Evolutionary conservation across 1,140 invertebrate genomes (phyloP).

Genomic region (Macrosteles quadrilineatus): DNA sequence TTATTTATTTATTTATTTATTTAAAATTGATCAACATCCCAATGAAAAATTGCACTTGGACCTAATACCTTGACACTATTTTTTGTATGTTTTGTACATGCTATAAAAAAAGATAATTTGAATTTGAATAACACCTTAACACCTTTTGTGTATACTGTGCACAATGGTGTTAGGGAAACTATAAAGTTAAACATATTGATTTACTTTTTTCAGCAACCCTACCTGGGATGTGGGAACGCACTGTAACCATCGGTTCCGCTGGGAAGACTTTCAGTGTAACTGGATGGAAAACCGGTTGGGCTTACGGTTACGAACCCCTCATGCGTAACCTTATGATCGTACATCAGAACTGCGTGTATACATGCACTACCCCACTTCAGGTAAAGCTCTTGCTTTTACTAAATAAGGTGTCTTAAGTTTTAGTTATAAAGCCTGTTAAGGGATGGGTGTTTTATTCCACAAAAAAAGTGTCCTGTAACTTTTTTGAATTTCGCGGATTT

Average conservation of each 20-base stretch:
- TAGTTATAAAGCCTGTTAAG: background rate
- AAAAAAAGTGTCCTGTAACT: background rate
- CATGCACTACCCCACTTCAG: slow-evolving; percentile 81
- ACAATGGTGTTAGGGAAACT: too few relatives aligned
- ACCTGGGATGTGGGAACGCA: slow-evolving; percentile 98
- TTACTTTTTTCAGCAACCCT: slow-evolving; percentile 81
- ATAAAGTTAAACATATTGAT: too few relatives aligned
- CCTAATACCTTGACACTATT: too few relatives aligned
- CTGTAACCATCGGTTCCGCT: slow-evolving; percentile 95
- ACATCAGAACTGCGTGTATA: slow-evolving; percentile 95
- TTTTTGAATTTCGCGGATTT: too few relatives aligned
- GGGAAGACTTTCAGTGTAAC: slow-evolving; percentile 98
- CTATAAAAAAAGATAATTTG: too few relatives aligned
- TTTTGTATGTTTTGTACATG: too few relatives aligned
- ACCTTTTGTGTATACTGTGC: too few relatives aligned
- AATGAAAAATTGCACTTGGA: too few relatives aligned
- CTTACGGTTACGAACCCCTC: slow-evolving; percentile 80
- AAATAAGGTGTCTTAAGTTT: background rate
- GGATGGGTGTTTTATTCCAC: background rate
- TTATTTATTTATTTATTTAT: too few relatives aligned
- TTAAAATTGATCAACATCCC: too few relatives aligned
- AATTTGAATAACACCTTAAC: too few relatives aligned
- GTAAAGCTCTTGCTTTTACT: too few relatives aligned
- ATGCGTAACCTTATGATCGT: slow-evolving; percentile 82
- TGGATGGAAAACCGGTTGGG: slow-evolving; percentile 97